Base-by-base conservation (phyloP, 2,888 invertebrate genomes). In the Pasiphila rectangulata region DNA sequence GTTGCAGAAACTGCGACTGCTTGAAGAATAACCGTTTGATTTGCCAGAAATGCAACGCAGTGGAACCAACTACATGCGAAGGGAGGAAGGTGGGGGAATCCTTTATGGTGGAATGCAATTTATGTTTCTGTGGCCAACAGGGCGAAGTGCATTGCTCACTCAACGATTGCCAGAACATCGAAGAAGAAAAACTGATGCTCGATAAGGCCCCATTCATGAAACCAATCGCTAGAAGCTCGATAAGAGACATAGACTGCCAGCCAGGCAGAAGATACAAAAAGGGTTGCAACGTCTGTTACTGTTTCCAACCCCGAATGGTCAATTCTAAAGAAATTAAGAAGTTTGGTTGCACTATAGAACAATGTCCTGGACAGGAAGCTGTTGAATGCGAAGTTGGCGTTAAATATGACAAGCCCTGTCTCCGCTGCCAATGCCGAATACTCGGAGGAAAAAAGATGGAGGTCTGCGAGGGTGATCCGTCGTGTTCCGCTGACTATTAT, bases 1-100 rank as follows among this genome's bases (percentile, higher is more conserved):
- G 90, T 15, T 91, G 91, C 60, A 89, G 87, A 65, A 79, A 71
- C 1, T 92, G 92, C 56, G 64, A 68, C 6, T 92, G 91, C 56
- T 57, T 83, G 21, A 63, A 75, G 65, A 72, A 88, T 70, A 80
- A 89, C 59, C 70, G 90, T 67, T 62, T 91, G n/a, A 42, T 78
- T 49, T 87, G 87, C 38, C 68, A 64, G 10, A 68, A 76, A 6
- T 90, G 90, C 58, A 64, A 45, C 52, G 16, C 45, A 64, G 75
- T 63, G 53, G 49, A 63, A 2, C 17, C 5, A 17, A 5, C 9
- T 9, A 10, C 4, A 16, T 81, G 79, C 23, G 38, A 42, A 1
- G 46, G 51, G 1, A 44, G 41, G 13, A 51, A 68, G 17, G 69
- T 77, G 1, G 77, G 78, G 2, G 70, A 75, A 12, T 58, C 68